Evolutionary conservation across 2,888 invertebrate genomes (phyloP), one percentile per base, ranked within the genome.

Genomic region (Drosophila rellima): DNA sequence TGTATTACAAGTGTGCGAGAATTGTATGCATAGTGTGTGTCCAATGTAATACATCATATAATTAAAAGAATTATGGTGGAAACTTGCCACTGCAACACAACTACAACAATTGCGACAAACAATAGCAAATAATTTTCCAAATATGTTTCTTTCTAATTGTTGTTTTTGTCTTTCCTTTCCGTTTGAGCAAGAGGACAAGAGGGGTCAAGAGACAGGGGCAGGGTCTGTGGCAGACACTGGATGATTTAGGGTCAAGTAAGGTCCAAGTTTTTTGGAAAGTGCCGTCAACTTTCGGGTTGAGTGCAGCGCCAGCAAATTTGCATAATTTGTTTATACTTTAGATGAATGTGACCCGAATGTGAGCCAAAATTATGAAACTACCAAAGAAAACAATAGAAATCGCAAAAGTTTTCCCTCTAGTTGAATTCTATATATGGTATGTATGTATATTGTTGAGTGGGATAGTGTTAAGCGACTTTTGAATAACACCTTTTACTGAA

Each of bases 1-100:
- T 86, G 83, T 78, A 75, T 81, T 87, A 89, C 84, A 89, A 84
- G 88, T 78, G 76, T 82, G 82, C 78, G 70, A 78, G 82, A 88
- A 81, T 81, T 79, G 77, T 35, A 35, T 61, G 61, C 62, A 59
- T 66, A 55, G n/a, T 13, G 42, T 52, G 17, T 48, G 47, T 63
- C 71, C 37, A 68, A 70, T 78, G 88, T 87, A 90, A 90, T 90
- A 89, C 81, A 90, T 90, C 91, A 91, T 90, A 86, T 88, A 90
- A 89, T 89, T 90, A 90, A 78, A 89, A 89, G 91, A 89, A 86
- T 84, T 88, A 86, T 86, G 87, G 73, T 80, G 85, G 88, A 83
- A 83, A 83, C 73, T 18, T 23, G 52, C 54, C 39, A 55, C 31
- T 55, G 44, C 70, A 33, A 48, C 39, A 47, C 60, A 71, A 68